Conservation (phyloP, 2,797 vertebrate genomes). For the Amazonetta brasiliensis region DNA sequence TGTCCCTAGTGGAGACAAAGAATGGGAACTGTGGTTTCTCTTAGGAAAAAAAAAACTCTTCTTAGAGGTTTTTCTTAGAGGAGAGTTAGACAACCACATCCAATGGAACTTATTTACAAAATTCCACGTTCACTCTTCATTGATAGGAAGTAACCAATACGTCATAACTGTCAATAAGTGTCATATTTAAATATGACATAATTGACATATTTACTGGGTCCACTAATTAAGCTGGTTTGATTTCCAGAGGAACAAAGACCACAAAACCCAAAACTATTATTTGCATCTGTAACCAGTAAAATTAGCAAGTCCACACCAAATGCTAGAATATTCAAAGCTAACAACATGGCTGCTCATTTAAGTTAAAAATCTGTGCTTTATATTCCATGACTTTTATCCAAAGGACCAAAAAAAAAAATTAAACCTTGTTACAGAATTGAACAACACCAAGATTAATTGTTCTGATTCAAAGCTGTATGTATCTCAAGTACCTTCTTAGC, state of each 20-base stretch:
- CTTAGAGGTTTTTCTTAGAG: neutral
- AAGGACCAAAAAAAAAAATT: neutral
- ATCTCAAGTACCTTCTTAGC: conserved; percentile 90
- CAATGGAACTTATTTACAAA: neutral
- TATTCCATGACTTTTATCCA: neutral
- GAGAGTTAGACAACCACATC: neutral
- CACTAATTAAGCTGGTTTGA: neutral
- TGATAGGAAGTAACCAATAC: neutral
- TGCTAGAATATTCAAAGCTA: neutral
- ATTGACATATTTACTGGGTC: neutral
- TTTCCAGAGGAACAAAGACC: neutral
- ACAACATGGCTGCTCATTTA: neutral
- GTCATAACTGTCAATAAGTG: neutral
- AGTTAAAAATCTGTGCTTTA: neutral
- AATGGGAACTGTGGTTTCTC: neutral
- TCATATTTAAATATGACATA: neutral
- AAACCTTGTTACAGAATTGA: neutral
- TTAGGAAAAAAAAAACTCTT: neutral
- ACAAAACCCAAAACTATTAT: neutral
- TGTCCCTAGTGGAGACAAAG: neutral
- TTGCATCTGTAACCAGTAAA: neutral
- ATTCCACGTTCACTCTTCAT: neutral
- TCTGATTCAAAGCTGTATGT: neutral
- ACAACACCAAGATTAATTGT: neutral
- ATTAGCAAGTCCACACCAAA: neutral